Evolutionary conservation across 2,797 vertebrate species (phyloP).

Genomic region (Lerista edwardsae): DNA sequence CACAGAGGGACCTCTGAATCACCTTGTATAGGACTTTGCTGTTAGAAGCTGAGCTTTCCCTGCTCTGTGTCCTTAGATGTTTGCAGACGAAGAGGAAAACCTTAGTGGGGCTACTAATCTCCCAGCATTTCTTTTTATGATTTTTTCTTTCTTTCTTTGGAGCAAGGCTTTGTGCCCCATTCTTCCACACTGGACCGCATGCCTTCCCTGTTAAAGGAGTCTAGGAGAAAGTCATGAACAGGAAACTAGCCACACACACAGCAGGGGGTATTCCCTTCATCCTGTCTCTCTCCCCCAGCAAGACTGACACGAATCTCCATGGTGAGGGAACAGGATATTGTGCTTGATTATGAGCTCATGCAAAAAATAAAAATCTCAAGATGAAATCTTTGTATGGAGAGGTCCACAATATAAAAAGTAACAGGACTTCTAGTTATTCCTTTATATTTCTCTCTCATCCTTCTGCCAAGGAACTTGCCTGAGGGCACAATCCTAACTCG

Average conservation of each 20-base stretch:
- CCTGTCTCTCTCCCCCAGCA: not conserved
- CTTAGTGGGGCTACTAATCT: not conserved
- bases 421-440: not conserved
- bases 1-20: too few relatives aligned
- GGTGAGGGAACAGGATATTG: not conserved
- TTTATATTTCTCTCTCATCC: too few relatives aligned
- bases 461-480: too few relatives aligned
- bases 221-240: not conserved
- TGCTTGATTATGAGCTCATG: not conserved
- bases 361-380: not conserved
- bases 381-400: not conserved
- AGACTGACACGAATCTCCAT: not conserved
- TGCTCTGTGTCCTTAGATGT: not conserved
- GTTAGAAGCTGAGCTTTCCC: not conserved
- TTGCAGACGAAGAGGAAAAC: not conserved
- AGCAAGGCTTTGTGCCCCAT: not conserved
- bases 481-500: too few relatives aligned
- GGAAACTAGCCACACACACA: not conserved
- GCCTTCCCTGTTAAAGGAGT: not conserved
- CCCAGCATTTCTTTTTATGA: not conserved
- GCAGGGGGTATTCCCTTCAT: too few relatives aligned
- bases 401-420: not conserved
- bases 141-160: not conserved
- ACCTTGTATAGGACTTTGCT: too few relatives aligned
- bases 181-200: too few relatives aligned